Conservation (phyloP, 1,140 invertebrate genomes). For the Drosophila elegans region DNA sequence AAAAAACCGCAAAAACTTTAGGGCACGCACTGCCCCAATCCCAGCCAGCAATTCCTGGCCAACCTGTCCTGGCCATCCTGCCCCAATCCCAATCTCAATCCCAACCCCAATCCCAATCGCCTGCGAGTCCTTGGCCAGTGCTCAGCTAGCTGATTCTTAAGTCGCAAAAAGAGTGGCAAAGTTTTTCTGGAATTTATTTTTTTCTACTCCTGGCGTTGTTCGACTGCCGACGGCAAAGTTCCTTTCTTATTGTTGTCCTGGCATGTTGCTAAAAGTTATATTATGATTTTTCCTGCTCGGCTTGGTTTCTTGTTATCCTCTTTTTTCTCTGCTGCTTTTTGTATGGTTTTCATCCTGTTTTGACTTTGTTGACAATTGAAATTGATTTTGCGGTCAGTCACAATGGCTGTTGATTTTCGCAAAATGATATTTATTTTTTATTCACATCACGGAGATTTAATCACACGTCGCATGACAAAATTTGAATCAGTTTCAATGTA, state of each 20-base stretch:
- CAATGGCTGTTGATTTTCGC: conserved; percentile 73
- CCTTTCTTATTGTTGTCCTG: conserved; percentile 60
- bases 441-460: conserved; percentile 52
- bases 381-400: conserved; percentile 78
- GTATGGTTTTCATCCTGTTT: conserved; percentile 61
- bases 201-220: conserved; percentile 22
- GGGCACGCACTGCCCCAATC: conserved; percentile 63
- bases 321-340: conserved; percentile 22
- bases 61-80: conserved; percentile 21
- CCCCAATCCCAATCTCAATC: too few species aligned
- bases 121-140: conserved; percentile 41
- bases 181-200: conserved; percentile 59
- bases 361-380: conserved; percentile 83
- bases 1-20: conserved; percentile 68
- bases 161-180: conserved; percentile 65
- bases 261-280: conserved; percentile 73
- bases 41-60: conserved; percentile 7
- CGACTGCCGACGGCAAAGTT: conserved; percentile 52
- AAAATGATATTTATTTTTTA: conserved; percentile 24
- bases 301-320: conserved; percentile 38
- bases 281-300: conserved; percentile 69
- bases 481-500: conserved; percentile 70
- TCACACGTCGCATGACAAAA: conserved; percentile 58
- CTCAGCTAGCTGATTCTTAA: conserved; percentile 53
- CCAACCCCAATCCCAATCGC: not conserved